A percentile compares a stretch with the other conserved stretches of the same genome.
Conservation (phyloP, 2,888 invertebrate species). For the Ophion ellenae region DNA sequence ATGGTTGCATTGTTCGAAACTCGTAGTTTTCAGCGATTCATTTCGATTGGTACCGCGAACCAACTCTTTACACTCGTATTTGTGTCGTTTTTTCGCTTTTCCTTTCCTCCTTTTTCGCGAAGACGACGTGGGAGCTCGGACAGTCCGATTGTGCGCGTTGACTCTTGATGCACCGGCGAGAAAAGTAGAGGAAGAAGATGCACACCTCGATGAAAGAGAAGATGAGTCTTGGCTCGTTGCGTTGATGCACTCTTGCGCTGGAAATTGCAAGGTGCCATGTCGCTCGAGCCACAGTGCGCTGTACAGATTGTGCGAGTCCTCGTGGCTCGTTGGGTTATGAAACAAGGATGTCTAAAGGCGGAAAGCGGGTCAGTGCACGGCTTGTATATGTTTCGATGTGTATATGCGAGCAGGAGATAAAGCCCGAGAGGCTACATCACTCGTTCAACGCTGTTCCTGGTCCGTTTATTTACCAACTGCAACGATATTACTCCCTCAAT, state of each 20-base stretch:
- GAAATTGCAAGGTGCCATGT: constrained; percentile 60
- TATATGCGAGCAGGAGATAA: constrained; percentile 11
- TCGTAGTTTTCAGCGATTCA: constrained; percentile 42
- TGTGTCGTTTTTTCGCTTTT: neutral
- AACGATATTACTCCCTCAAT: constrained; percentile 34
- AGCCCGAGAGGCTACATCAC: constrained; percentile 26
- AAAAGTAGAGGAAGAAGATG: constrained; percentile 13
- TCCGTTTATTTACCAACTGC: constrained; percentile 67
- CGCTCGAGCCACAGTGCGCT: constrained; percentile 44
- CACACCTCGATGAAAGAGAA: neutral
- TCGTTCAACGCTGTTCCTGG: constrained; percentile 70
- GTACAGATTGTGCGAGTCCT: constrained; percentile 47
- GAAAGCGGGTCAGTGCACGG: constrained; percentile 78
- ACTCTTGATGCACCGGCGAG: neutral
- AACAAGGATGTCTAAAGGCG: constrained; percentile 77
- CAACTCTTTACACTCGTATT: neutral
- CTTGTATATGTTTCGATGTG: constrained; percentile 73
- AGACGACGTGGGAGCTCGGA: neutral
- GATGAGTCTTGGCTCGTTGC: constrained; percentile 19
- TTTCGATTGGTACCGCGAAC: constrained; percentile 13
- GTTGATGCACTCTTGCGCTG: constrained; percentile 18
- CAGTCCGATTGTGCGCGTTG: constrained; percentile 3
- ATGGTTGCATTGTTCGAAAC: constrained; percentile 38
- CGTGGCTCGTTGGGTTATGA: constrained; percentile 71
- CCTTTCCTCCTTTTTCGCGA: neutral